phyloP scores from a whole-genome alignment of 2,113 vertebrate genomes.

The Labrus mixtus region DNA sequence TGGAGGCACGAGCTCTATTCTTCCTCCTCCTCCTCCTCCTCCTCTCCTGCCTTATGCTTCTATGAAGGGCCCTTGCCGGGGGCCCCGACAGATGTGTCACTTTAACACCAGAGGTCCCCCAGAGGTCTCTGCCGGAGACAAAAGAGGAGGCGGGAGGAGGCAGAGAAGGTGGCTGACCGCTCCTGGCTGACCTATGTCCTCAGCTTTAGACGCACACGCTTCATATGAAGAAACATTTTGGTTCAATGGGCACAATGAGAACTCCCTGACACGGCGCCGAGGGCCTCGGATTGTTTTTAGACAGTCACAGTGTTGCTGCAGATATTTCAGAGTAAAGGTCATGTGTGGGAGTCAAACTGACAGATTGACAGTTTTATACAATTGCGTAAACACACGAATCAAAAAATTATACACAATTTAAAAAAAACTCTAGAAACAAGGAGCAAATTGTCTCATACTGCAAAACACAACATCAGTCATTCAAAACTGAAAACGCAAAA shows the following conservation, averaged over 20 bases:
- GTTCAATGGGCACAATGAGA: neutral
- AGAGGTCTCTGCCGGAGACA: constrained; percentile 41
- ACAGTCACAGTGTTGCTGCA: no score
- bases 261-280: neutral
- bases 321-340: no score
- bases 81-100: constrained; percentile 70
- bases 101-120: constrained; percentile 50
- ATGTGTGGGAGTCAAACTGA: no score
- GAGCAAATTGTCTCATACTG: no score
- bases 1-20: constrained; percentile 77
- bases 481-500: no score
- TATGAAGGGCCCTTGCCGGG: neutral
- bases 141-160: constrained; percentile 44
- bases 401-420: no score
- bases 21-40: constrained; percentile 33
- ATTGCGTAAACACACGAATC: no score
- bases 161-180: constrained; percentile 28
- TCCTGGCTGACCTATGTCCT: constrained; percentile 52
- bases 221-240: neutral
- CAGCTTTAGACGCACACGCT: constrained; percentile 46
- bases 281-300: no score
- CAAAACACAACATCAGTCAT: no score
- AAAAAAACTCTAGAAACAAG: no score
- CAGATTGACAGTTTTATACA: no score
- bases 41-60: constrained; percentile 12